A percentile compares a stretch with the other conserved stretches of the same genome.
Evolutionary conservation across 2,797 vertebrate species (phyloP).

Genomic region (Myotis vivesi): DNA sequence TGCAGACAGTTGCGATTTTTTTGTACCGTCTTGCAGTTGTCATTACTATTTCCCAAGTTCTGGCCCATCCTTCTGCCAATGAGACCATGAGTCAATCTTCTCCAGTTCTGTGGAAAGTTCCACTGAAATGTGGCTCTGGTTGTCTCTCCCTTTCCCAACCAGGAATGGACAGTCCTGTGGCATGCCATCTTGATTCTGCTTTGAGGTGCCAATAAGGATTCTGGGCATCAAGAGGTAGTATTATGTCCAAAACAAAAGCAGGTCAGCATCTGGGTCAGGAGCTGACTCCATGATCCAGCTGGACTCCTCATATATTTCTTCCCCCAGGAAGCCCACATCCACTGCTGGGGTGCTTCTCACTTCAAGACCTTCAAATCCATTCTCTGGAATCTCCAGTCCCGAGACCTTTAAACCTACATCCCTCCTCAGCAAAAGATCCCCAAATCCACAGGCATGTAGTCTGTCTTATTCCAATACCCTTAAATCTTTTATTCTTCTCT

Average conservation of each 20-base stretch:
- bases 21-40: background rate
- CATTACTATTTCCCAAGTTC: background rate
- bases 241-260: background rate
- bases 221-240: background rate
- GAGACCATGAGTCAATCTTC: background rate
- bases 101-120: background rate
- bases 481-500: background rate
- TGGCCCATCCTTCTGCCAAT: background rate
- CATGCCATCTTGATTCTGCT: background rate
- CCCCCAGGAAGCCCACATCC: too few relatives aligned
- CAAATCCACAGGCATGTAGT: background rate
- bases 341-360: background rate
- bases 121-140: background rate
- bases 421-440: background rate
- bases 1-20: background rate
- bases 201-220: background rate
- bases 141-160: background rate
- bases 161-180: background rate
- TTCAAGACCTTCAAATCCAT: background rate
- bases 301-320: background rate
- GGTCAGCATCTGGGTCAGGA: background rate
- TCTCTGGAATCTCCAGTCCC: background rate
- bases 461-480: background rate
- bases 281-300: accelerated
- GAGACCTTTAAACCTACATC: background rate